A percentile compares a stretch with the other conserved stretches of the same genome.
Conservation (phyloP, 2,797 vertebrate species). For the Echeneis naucrates region DNA sequence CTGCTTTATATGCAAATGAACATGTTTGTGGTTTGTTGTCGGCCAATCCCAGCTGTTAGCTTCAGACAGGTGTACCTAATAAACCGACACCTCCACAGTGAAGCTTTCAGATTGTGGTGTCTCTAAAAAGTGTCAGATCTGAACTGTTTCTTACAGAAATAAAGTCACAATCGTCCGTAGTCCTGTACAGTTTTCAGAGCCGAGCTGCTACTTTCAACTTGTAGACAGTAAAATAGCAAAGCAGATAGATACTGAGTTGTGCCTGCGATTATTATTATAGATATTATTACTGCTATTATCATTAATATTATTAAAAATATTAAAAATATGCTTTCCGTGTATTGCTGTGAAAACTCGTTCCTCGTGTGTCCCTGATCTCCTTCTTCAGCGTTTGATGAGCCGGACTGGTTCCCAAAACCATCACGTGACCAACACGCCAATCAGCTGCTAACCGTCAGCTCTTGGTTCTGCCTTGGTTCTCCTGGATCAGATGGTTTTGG, state of each 20-base stretch:
- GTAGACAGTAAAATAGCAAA: slow-evolving; percentile 21
- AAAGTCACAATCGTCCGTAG: slow-evolving; percentile 9
- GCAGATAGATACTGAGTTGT: slow-evolving; percentile 35
- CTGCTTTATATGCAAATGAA: too few relatives aligned
- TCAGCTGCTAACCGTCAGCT: slow-evolving; percentile 8
- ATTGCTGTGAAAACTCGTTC: slow-evolving; percentile 65
- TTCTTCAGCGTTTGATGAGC: neutral
- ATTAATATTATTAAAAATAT: slow-evolving; percentile 7
- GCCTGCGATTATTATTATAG: neutral
- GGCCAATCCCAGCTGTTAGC: too few relatives aligned
- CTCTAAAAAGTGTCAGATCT: slow-evolving; percentile 31
- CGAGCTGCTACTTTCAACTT: slow-evolving; percentile 12
- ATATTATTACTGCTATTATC: neutral
- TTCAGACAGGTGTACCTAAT: neutral
- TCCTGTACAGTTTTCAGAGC: slow-evolving; percentile 40
- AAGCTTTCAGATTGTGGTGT: neutral
- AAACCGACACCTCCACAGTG: neutral
- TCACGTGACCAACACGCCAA: neutral
- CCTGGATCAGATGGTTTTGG: slow-evolving; percentile 24
- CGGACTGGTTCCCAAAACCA: slow-evolving; percentile 9
- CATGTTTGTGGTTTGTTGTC: too few relatives aligned
- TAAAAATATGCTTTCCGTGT: slow-evolving; percentile 50
- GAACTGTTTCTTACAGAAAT: slow-evolving; percentile 15
- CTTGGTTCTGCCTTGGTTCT: slow-evolving; percentile 12
- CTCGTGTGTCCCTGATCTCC: neutral